Conservation (phyloP, 2,797 vertebrate genomes). For the Cottoperca gobio region DNA sequence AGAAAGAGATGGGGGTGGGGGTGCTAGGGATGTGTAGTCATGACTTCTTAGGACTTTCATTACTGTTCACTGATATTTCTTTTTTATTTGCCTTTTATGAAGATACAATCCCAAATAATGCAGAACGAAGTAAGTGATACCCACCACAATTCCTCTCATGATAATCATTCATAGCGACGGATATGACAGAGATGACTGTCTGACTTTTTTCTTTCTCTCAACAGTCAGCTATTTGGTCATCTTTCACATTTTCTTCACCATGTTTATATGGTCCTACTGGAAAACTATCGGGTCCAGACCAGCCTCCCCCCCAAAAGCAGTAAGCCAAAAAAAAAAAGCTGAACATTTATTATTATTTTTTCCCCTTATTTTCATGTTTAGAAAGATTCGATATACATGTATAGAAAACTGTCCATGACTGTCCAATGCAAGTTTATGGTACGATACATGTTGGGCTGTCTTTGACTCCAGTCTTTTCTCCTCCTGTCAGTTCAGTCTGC, state of each 20-base stretch:
- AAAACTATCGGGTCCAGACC: conserved; percentile 94
- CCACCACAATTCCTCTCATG: neutral
- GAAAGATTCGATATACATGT: neutral
- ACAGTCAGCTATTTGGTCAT: conserved; percentile 96
- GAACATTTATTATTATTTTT: neutral
- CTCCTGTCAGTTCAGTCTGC: conserved; percentile 83
- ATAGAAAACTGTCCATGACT: neutral
- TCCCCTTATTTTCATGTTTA: neutral
- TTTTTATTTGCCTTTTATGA: conserved; percentile 51
- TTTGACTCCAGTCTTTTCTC: neutral
- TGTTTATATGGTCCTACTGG: conserved; percentile 99
- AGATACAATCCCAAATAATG: conserved; percentile 92
- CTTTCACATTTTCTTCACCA: conserved; percentile 93
- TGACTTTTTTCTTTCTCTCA: conserved; percentile 50
- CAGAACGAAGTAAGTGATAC: conserved; percentile 90
- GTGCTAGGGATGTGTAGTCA: conserved; percentile 45
- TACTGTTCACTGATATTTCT: conserved; percentile 31
- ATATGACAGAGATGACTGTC: neutral
- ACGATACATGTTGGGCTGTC: neutral
- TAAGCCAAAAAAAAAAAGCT: conserved; percentile 65
- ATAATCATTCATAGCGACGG: neutral
- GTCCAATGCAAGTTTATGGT: neutral
- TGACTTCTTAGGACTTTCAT: conserved; percentile 30
- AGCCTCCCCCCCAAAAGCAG: conserved; percentile 91
- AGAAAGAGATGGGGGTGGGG: conserved; percentile 48